Base-by-base conservation (phyloP, 2,888 invertebrate genomes). In the Melinaea menophilus region DNA sequence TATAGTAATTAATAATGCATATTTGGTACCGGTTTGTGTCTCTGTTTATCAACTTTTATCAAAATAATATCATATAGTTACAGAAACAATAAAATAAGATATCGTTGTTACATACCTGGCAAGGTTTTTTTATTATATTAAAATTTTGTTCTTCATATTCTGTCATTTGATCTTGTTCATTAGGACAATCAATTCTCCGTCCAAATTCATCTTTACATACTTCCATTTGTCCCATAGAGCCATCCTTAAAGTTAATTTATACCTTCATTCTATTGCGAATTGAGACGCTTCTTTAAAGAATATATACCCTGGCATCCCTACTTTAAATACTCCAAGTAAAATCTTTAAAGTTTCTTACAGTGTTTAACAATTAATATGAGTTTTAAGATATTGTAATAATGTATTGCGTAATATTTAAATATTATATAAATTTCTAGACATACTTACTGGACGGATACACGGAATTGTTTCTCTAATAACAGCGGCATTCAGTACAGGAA, bases 391-490 rank as follows among this genome's bases (percentile, higher is more conserved):
- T 22, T 2, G 47, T 11, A 47, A 46, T 34, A 13, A 33, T 12
- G 37, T 35, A 60, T 22, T 11, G 59, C n/a, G 34, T 58, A 35
- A 35, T 22, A 4, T 22, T 37, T n/a, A 11, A 46, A n/a, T 51
- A 51, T 31, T 31, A 31, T 31, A 51, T 51, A 31, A 51, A 9
- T 31, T 7, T n/a, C 12, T 7, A n/a, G n/a, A 48, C 9, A 34
- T 35, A 80, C 88, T 88, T 78, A 89, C 89, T 31, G 76, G 63
- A 60, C 75, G 73, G 31, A 78, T 58, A 64, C 89, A 89, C 59
- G 82, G 80, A 46, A 80, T 77, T 7, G 71, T 74, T 71, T 89
- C 86, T 70, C 73, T 72, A 37, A 68, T 77, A 48, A 85, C 69
- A 46, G 79, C 80, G 46, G 88, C 88, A 61, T 69, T 75, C 59